Evolutionary conservation across 37 sponge, comb jelly and placozoan species (phyloP), one percentile per base, ranked within the genome.

Genomic region (Petrosia ficiformis): DNA sequence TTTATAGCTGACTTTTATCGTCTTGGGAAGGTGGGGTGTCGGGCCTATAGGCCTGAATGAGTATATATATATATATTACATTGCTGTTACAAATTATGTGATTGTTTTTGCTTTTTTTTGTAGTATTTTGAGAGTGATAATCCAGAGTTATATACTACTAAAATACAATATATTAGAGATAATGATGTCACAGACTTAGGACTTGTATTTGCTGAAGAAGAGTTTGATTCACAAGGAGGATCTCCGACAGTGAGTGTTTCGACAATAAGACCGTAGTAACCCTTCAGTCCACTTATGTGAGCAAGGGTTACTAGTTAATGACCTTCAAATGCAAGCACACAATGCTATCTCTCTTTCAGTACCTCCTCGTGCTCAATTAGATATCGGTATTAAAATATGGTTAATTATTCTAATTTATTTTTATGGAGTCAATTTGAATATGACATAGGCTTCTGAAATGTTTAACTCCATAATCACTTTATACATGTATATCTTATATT

Each of bases 101-200:
- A 64, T 24, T 22, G n/a, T 64, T 8, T 30, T 64, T 64, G 28
- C 14, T 64, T 64, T 68, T 68, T 68, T 14, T 40, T 68, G 14
- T 61, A 94, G 89, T 90, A 93, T 43, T 93, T 96, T 82, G 88
- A 84, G 68, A 87, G 72, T 44, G 97, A 96, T 59, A 95, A 96
- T 65, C 95, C 95, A 22, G 94, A 86, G 33, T 74, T 96, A 56
- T 96, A 81, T 61, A 72, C 60, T 21, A 83, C 84, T 22, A 95
- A 95, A 80, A 56, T 95, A 24, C 79, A 90, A 73, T 96, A 93
- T 60, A 90, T 93, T 57, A 68, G 63, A 36, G 91, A 90, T 37
- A 92, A 92, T 38, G 93, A 92, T 79, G 90, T 92, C 39, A 77
- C 71, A 44, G 97, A 87, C 42, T 42, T 96, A 37, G 94, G 83